Evolutionary conservation across 1,140 invertebrate genomes (phyloP).

Genomic region (Brachionus manjavacas): DNA sequence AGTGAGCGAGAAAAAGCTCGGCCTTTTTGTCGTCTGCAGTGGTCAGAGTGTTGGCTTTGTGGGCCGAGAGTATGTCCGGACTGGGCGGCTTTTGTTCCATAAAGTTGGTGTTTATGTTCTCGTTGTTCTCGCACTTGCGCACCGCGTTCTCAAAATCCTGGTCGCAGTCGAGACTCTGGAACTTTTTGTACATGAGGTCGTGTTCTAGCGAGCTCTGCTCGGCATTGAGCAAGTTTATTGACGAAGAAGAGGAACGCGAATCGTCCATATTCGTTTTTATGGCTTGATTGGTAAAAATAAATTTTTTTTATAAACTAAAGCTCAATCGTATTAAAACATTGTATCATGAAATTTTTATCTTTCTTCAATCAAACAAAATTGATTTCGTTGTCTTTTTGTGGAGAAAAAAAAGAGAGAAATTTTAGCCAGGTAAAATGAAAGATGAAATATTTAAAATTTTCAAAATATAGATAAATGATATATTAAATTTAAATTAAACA

Average conservation of each 20-base stretch:
- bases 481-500: conserved; percentile 39
- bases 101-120: conserved; percentile 19
- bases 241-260: not conserved
- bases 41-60: not conserved
- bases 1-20: not conserved
- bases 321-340: conserved; percentile 27
- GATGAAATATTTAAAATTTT: conserved; percentile 6
- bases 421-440: conserved; percentile 5
- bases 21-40: not conserved
- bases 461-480: conserved; percentile 30
- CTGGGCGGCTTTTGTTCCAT: not conserved
- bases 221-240: not conserved
- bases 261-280: conserved; percentile 13
- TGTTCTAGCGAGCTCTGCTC: not conserved
- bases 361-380: conserved; percentile 8
- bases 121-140: conserved; percentile 12
- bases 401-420: not conserved
- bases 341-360: conserved; percentile 13
- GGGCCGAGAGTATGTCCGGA: not conserved
- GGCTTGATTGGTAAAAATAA: not conserved
- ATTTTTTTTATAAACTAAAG: not conserved
- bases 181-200: conserved; percentile 22
- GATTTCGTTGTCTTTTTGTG: not conserved
- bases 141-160: not conserved
- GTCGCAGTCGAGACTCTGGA: not conserved